Conservation (phyloP, 2,888 invertebrate genomes). For the Macrophya alboannulata region DNA sequence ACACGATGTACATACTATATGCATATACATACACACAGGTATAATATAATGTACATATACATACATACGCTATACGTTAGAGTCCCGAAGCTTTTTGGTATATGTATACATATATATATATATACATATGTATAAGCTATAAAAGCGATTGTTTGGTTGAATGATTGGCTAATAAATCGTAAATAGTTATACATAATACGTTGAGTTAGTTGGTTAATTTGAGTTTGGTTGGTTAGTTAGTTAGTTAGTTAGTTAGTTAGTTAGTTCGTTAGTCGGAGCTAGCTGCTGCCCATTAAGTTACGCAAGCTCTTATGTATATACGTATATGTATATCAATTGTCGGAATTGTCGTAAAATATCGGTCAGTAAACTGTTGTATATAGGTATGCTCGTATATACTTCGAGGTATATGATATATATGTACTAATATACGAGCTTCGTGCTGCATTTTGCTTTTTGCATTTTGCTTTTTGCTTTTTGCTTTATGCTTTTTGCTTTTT, state of each 20-base stretch:
- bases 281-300: not conserved
- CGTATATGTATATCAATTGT: not conserved
- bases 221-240: not conserved
- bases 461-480: not conserved
- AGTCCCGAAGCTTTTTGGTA: constrained; percentile 20
- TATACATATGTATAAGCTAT: not conserved
- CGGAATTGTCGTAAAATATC: too few species aligned
- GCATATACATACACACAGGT: too few species aligned
- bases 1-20: not conserved
- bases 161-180: constrained; percentile 23
- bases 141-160: constrained; percentile 22
- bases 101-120: not conserved
- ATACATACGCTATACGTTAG: not conserved
- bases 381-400: too few species aligned
- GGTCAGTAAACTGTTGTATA: too few species aligned
- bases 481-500: constrained; percentile 56
- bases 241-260: constrained; percentile 10
- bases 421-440: constrained; percentile 43
- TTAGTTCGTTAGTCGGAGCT: not conserved
- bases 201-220: not conserved
- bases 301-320: constrained; percentile 18
- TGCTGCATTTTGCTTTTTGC: constrained; percentile 49
- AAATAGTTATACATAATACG: not conserved
- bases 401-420: too few species aligned
- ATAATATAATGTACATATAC: not conserved